A percentile compares a stretch with the other conserved stretches of the same genome.
phyloP scores from a whole-genome alignment of 37 sponge, comb jelly and placozoan species.

The Corticium candelabrum region DNA sequence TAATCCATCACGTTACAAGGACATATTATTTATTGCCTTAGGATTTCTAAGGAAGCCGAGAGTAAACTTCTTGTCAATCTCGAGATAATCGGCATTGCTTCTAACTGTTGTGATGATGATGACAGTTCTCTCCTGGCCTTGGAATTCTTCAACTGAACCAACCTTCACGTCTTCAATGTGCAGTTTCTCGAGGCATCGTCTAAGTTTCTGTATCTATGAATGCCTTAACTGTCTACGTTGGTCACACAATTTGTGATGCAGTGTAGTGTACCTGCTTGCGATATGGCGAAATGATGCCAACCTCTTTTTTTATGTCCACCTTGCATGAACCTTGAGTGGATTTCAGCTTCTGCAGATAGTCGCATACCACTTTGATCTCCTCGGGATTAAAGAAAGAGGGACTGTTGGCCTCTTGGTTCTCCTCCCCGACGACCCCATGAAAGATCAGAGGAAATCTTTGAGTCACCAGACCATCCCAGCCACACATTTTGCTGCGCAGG shows the following conservation, averaged over 20 bases:
- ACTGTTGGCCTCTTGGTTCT: slow-evolving; percentile 55
- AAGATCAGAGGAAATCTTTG: slow-evolving; percentile 41
- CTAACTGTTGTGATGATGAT: slow-evolving; percentile 68
- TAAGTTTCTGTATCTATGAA: slow-evolving; percentile 34
- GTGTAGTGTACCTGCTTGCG: slow-evolving; percentile 38
- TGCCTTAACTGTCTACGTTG: no score
- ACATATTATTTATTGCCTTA: not conserved
- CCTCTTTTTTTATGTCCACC: slow-evolving; percentile 12
- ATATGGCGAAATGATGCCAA: slow-evolving; percentile 65
- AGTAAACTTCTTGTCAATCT: not conserved
- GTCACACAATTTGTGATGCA: no score
- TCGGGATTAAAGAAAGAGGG: slow-evolving; percentile 73
- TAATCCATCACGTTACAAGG: slow-evolving; percentile 8
- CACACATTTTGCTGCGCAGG: not conserved
- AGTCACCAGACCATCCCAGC: not conserved
- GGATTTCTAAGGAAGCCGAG: not conserved
- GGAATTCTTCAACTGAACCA: slow-evolving; percentile 75
- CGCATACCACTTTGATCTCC: slow-evolving; percentile 28
- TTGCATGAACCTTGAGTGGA: slow-evolving; percentile 7
- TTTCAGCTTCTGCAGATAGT: slow-evolving; percentile 30
- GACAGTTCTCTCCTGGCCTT: slow-evolving; percentile 55
- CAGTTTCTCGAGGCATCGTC: slow-evolving; percentile 21
- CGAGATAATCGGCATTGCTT: not conserved
- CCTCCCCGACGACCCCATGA: slow-evolving; percentile 62
- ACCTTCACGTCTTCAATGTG: slow-evolving; percentile 30